These are phyloP conservation scores for Chionodraco myersi DNA, from an alignment of 2,113 vertebrate genomes.

Conservation along the genomic window DNA sequence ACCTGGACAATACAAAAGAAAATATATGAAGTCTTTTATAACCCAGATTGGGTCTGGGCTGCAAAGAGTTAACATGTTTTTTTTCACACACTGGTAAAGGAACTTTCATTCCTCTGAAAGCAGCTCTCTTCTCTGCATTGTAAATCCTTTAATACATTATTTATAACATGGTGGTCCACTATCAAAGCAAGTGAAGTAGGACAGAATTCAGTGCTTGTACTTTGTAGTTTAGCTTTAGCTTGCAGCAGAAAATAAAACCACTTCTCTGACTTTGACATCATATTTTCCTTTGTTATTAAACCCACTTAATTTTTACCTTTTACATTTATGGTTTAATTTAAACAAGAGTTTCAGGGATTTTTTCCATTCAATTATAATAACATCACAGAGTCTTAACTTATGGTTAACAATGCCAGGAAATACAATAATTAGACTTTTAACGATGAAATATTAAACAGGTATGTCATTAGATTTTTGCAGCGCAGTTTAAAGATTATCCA, in stretches of 20 bases:
- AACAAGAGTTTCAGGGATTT: conserved; percentile 46
- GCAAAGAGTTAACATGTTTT: conserved; percentile 78
- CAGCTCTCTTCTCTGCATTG: conserved; percentile 75
- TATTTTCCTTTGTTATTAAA: conserved; percentile 74
- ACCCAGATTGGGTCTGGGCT: conserved; percentile 61
- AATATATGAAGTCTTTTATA: conserved; percentile 79
- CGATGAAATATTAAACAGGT: conserved; percentile 26
- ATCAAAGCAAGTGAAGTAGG: conserved; percentile 82
- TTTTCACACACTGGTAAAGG: conserved; percentile 61
- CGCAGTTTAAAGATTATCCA: conserved; percentile 15
- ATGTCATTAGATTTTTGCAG: conserved; percentile 20
- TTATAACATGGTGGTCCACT: conserved; percentile 80
- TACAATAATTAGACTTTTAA: conserved; percentile 18
- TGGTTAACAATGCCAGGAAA: conserved; percentile 18
- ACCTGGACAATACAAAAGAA: conserved; percentile 80
- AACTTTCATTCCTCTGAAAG: conserved; percentile 72
- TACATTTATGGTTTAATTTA: conserved; percentile 68
- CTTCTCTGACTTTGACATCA: conserved; percentile 74
- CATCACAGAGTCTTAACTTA: conserved; percentile 35
- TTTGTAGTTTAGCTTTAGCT: conserved; percentile 76
- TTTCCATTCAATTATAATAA: conserved; percentile 42
- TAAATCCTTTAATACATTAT: conserved; percentile 86
- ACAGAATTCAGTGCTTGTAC: conserved; percentile 74
- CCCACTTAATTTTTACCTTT: conserved; percentile 65
- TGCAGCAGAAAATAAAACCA: conserved; percentile 63